phyloP scores from a whole-genome alignment of 2,797 vertebrate genomes.

The Graptemys geographica region DNA sequence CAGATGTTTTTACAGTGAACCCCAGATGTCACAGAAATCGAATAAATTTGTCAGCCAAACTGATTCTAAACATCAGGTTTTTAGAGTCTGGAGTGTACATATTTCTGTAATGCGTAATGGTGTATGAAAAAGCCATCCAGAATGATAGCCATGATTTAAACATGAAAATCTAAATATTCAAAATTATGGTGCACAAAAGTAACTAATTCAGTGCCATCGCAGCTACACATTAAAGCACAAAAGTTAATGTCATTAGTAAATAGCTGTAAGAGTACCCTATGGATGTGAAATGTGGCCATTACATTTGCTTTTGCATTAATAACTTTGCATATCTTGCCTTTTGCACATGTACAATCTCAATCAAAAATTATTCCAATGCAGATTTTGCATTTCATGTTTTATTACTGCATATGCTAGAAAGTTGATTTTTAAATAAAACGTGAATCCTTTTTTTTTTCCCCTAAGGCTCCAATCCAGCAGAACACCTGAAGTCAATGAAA shows the following conservation, averaged over 20 bases:
- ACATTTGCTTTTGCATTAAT: neutral
- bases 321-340: neutral
- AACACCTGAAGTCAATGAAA: neutral
- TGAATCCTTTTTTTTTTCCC: neutral
- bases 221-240: neutral
- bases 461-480: neutral
- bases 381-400: neutral
- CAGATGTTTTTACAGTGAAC: rapidly evolving
- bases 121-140: neutral
- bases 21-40: neutral
- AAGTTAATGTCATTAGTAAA: neutral
- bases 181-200: rapidly evolving
- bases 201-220: neutral
- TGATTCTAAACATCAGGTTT: neutral
- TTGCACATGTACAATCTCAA: neutral
- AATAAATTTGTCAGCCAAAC: neutral
- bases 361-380: rapidly evolving
- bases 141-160: neutral
- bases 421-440: neutral
- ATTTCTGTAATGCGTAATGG: neutral
- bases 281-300: neutral
- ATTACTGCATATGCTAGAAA: neutral
- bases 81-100: neutral
- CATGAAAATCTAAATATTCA: neutral
- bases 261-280: neutral